Percentiles rank a stretch among this genome's conserved stretches.
Conservation (phyloP, 2,888 invertebrate species). For the Oscheius myriophilus region DNA sequence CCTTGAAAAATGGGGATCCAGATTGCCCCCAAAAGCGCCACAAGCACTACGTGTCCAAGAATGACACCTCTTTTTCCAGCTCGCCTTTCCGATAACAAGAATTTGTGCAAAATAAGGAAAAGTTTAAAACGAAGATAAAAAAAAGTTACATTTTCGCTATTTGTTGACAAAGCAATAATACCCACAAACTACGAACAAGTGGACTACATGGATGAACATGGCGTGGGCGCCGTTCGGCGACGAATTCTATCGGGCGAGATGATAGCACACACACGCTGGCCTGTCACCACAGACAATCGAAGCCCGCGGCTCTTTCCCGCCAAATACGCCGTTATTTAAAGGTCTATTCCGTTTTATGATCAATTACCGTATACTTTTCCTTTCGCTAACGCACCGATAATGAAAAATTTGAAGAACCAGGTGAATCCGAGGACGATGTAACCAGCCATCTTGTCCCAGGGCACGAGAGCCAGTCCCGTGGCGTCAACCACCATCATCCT, state of each 20-base stretch:
- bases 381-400: constrained; percentile 43
- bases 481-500: constrained; percentile 62
- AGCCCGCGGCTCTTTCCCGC: neutral
- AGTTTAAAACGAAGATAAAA: too few relatives aligned
- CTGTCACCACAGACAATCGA: constrained; percentile 12
- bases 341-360: neutral
- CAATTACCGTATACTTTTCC: neutral
- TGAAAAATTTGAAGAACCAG: constrained; percentile 52
- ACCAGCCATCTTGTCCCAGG: constrained; percentile 48
- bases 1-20: too few relatives aligned
- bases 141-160: too few relatives aligned
- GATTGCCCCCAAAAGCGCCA: too few relatives aligned
- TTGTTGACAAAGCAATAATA: neutral
- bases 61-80: too few relatives aligned
- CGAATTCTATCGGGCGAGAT: constrained; percentile 15
- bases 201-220: neutral
- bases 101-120: too few relatives aligned
- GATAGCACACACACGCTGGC: constrained; percentile 14
- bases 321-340: too few relatives aligned
- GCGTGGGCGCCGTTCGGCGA: neutral
- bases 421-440: constrained; percentile 36
- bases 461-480: constrained; percentile 56
- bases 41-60: too few relatives aligned
- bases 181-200: constrained; percentile 5
- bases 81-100: too few relatives aligned